Evolutionary conservation across 2,113 vertebrate species (phyloP).

Genomic region (Larimichthys crocea): DNA sequence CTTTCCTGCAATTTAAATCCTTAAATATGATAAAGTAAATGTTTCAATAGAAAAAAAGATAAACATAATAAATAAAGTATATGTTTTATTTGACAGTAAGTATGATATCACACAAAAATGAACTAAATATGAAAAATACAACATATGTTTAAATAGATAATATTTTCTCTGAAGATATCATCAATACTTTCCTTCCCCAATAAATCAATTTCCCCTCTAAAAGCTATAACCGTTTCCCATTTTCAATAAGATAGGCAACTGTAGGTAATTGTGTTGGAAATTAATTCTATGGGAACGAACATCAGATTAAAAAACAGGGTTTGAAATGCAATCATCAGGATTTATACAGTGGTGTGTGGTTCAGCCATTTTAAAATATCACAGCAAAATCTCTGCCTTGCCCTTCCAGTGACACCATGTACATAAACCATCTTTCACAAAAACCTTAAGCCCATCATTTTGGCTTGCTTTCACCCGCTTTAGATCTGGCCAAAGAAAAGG

Average conservation of each 20-base stretch:
- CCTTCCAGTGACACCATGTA: conserved; percentile 84
- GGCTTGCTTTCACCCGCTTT: conserved; percentile 42
- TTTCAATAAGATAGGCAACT: conserved; percentile 46
- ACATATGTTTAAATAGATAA: conserved; percentile 3
- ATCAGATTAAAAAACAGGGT: conserved; percentile 54
- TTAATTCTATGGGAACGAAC: conserved; percentile 47
- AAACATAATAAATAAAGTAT: not conserved
- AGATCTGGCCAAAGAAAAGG: conserved; percentile 68
- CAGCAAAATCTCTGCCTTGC: conserved; percentile 65
- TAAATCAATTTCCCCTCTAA: not conserved
- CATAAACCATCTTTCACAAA: conserved; percentile 80
- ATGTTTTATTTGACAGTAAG: not conserved
- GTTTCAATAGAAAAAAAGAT: not conserved
- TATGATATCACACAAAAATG: conserved; percentile 2
- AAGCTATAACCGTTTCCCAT: conserved; percentile 27
- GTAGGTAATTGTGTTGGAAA: conserved; percentile 43
- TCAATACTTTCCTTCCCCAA: conserved; percentile 8
- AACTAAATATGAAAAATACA: not conserved
- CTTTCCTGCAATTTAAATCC: not conserved
- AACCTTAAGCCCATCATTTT: conserved; percentile 69
- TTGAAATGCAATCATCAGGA: conserved; percentile 61
- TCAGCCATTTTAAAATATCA: conserved; percentile 62
- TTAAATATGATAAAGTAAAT: not conserved
- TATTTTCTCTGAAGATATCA: conserved; percentile 6
- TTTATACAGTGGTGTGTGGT: conserved; percentile 52